Base-by-base conservation (phyloP, 2,888 invertebrate genomes). In the Caenorhabditis zanzibari region DNA sequence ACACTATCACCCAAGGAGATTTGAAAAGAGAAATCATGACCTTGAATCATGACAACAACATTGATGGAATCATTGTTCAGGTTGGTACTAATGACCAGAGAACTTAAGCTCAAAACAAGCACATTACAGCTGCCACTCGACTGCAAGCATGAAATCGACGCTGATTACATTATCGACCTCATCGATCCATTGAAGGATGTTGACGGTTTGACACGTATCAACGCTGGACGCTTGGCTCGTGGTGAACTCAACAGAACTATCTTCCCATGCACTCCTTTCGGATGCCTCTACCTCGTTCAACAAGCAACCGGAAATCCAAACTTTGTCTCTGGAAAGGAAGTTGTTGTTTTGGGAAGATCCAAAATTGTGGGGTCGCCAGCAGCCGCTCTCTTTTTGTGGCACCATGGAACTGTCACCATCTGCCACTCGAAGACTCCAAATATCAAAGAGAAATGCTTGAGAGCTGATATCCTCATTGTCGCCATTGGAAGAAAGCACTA, bases 331-430 rank as follows among this genome's bases (percentile, higher is more conserved):
- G 92, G 92, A 24, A 92, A 92, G 66, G 94, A 94, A 85, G 97
- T 96, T 2, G 98, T 98, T 3, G 97, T 99, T 22, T 93, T 99
- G 52, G 99, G 99, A 0, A 95, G 99, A 88, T 98, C 97, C 93
- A 97, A 97, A 93, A 98, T 99, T 92, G 97, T 99, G 1, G 99
- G 99, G 56, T 96, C 97, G 0, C 99, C 99, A 0, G 96, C 96
- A 85, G 95, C 97, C 0, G 97, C 97, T 93, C 94, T 99, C 38
- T 94, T 99, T 47, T 96, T 97, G 93, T 98, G 98, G 98, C 95
- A 96, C 89, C 95, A 99, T 93, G 98, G 97, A 0, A 99, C 99
- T 0, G 97, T 98, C 4, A 98, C 98, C 0, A 95, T 97, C 47
- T 98, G 98, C 91, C 99, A 99, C 93, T 98, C 98, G 0, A 96